These are phyloP conservation scores for Aurelia aurita complex sp. Pacific DNA, from an alignment of 30 jellyfish, hydroid and myxozoan species.

Conservation along the genomic window DNA sequence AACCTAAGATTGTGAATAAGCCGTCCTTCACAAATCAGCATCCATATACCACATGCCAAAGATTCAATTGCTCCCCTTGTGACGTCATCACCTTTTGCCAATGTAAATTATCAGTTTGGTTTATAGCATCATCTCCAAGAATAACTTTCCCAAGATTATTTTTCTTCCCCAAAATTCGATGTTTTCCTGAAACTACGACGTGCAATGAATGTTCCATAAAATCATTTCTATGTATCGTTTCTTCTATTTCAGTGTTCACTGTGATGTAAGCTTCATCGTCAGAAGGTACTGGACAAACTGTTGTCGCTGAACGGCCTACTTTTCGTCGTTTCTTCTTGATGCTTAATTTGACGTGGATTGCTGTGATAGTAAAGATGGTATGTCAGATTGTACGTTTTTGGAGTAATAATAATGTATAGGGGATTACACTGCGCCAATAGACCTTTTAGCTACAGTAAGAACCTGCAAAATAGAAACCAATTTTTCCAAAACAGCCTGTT, in stretches of 20 bases:
- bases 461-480: too few species aligned
- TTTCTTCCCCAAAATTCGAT: conserved; percentile 32
- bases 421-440: neutral
- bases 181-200: conserved; percentile 52
- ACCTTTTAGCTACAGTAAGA: too few species aligned
- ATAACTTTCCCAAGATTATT: conserved; percentile 28
- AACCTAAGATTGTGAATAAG: too few species aligned
- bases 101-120: conserved; percentile 15
- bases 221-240: neutral
- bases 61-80: conserved; percentile 17
- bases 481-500: too few species aligned
- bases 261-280: conserved; percentile 14
- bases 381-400: neutral
- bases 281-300: conserved; percentile 2
- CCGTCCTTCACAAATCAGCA: neutral
- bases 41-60: conserved; percentile 55
- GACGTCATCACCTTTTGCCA: conserved; percentile 41
- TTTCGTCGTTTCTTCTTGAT: conserved; percentile 46
- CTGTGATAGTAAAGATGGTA: conserved; percentile 13
- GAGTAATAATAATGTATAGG: neutral
- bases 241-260: conserved; percentile 33
- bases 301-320: conserved; percentile 4
- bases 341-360: conserved; percentile 26
- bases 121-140: conserved; percentile 35
- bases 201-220: conserved; percentile 40